phyloP scores from a whole-genome alignment of 2,797 vertebrate species.

The Aselliscus stoliczkanus region DNA sequence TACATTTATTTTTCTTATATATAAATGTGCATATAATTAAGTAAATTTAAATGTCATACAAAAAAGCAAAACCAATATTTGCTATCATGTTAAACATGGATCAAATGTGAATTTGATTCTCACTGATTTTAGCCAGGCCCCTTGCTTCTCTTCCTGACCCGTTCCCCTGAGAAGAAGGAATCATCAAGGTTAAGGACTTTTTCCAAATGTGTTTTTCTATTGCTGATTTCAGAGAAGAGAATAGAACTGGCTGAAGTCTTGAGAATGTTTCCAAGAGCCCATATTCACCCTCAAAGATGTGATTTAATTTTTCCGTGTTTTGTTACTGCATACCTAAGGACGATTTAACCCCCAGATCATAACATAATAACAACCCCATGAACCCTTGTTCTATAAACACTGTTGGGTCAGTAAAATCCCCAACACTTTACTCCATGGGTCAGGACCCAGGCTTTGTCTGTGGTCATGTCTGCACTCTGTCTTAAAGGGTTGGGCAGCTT shows the following conservation, averaged over 20 bases:
- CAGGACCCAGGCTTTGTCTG: not conserved
- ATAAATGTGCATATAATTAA: not conserved
- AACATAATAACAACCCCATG: not conserved
- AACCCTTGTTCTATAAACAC: not conserved
- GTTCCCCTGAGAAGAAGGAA: not conserved
- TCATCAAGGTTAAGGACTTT: not conserved
- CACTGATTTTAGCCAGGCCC: not conserved
- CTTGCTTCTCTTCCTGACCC: not conserved
- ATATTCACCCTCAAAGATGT: not conserved
- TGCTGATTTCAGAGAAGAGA: not conserved
- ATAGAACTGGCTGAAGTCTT: not conserved
- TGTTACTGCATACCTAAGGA: not conserved
- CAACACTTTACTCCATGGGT: not conserved
- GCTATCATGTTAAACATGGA: not conserved
- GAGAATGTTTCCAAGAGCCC: not conserved
- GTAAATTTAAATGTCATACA: not conserved
- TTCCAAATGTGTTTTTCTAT: not conserved
- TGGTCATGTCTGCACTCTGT: not conserved
- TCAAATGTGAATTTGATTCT: not conserved
- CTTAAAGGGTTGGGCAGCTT: not conserved
- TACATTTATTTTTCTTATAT: not conserved
- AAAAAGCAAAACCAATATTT: not conserved
- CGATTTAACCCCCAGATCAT: not conserved
- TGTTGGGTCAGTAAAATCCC: not conserved
- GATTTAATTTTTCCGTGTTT: constrained; percentile 29